A percentile compares a stretch with the other conserved stretches of the same genome.
Conservation (phyloP, 2,888 invertebrate species). For the Syrista parreyssii region DNA sequence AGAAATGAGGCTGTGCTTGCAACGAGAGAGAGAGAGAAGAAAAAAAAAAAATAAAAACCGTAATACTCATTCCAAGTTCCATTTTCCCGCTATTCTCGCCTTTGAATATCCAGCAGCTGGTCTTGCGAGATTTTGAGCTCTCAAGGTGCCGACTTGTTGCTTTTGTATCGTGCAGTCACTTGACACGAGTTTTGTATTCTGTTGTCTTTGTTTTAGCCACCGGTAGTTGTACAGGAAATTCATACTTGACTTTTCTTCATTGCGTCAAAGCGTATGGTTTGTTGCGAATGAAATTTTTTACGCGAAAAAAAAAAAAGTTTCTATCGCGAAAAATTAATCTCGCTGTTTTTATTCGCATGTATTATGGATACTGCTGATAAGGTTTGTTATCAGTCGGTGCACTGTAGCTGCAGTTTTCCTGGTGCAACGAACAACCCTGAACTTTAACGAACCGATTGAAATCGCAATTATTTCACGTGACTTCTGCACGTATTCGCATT, state of each 20-base stretch:
- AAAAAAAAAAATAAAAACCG: too few relatives aligned
- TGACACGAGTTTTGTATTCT: background rate
- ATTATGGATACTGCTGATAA: background rate
- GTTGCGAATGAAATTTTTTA: background rate
- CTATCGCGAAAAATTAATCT: background rate
- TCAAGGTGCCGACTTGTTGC: background rate
- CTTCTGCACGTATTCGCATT: background rate
- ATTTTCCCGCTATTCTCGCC: background rate
- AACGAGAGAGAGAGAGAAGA: background rate
- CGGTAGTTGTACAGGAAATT: background rate
- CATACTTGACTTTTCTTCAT: background rate
- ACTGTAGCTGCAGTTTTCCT: background rate
- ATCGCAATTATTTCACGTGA: background rate
- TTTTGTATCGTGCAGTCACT: background rate
- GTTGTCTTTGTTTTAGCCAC: background rate
- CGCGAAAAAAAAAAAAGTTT: too few relatives aligned
- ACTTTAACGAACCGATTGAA: background rate
- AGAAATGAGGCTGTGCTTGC: background rate
- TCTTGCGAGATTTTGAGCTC: background rate
- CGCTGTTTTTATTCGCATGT: background rate
- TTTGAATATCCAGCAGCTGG: too few relatives aligned
- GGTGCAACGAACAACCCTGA: background rate
- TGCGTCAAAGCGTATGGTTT: background rate
- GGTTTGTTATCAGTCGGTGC: background rate
- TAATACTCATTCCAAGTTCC: too few relatives aligned